These are phyloP conservation scores for Onthophagus sagittarius DNA, from an alignment of 2,888 invertebrate species.

Conservation along the genomic window DNA sequence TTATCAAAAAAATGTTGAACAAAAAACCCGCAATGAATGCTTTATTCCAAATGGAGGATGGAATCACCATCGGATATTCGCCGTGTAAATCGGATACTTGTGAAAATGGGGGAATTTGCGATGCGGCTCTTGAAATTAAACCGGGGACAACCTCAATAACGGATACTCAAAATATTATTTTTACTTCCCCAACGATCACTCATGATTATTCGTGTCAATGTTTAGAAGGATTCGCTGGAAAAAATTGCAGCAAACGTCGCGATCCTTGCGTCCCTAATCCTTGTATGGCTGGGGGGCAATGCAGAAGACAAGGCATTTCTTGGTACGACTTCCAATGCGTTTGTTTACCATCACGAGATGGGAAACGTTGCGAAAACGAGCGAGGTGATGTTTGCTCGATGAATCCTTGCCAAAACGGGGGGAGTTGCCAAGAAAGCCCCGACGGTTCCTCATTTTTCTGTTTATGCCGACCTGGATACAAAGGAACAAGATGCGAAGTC, in stretches of 20 bases:
- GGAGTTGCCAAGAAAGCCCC: conserved; percentile 83
- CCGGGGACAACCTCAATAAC: conserved; percentile 65
- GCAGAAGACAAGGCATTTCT: conserved; percentile 66
- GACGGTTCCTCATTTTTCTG: conserved; percentile 89
- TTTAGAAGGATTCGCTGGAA: conserved; percentile 78
- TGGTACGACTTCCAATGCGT: conserved; percentile 74
- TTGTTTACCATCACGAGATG: conserved; percentile 75
- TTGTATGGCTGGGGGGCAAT: conserved; percentile 80
- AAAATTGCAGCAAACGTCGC: conserved; percentile 77
- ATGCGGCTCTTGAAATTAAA: conserved; percentile 65
- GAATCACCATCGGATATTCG: conserved; percentile 67
- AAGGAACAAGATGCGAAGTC: conserved; percentile 87
- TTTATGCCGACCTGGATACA: conserved; percentile 84
- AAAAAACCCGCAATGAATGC: conserved; percentile 63
- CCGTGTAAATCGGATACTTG: conserved; percentile 72
- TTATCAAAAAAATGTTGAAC: conserved; percentile 61
- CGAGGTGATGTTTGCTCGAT: conserved; percentile 79
- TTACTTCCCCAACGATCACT: conserved; percentile 76
- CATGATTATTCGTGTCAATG: conserved; percentile 80
- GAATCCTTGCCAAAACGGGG: conserved; percentile 87
- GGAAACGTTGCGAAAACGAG: conserved; percentile 79
- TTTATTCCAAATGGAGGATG: conserved; percentile 57
- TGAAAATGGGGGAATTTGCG: conserved; percentile 75
- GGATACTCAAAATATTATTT: conserved; percentile 75
- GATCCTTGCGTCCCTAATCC: conserved; percentile 90